phyloP scores from a whole-genome alignment of 2,113 vertebrate genomes.

The Parotia lawesii region DNA sequence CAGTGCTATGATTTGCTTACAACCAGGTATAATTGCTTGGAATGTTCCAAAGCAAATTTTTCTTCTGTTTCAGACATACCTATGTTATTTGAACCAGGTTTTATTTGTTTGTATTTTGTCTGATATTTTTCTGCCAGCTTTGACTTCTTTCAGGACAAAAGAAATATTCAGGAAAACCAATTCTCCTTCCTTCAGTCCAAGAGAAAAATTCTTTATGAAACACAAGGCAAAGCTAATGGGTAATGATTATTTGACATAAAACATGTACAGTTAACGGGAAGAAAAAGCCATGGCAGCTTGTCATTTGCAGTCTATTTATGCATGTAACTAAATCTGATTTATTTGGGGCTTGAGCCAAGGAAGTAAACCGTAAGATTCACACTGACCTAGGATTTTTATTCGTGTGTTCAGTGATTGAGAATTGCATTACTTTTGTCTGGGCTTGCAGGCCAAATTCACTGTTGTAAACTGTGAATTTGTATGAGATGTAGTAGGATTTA shows the following conservation, averaged over 20 bases:
- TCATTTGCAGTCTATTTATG: conserved; percentile 53
- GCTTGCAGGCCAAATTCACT: background rate
- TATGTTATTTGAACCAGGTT: conserved; percentile 24
- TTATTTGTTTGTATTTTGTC: conserved; percentile 35
- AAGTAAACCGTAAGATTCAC: conserved; percentile 36
- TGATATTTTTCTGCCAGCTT: background rate
- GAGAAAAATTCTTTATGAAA: background rate
- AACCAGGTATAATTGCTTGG: conserved; percentile 16
- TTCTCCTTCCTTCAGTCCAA: background rate
- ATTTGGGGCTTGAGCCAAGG: conserved; percentile 54
- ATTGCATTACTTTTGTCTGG: background rate
- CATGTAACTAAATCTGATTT: conserved; percentile 61
- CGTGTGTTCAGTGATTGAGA: background rate
- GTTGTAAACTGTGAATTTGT: background rate
- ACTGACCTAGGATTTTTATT: conserved; percentile 5
- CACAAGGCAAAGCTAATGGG: background rate
- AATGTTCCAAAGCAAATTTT: conserved; percentile 11
- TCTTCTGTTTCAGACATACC: background rate
- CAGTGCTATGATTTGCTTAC: background rate
- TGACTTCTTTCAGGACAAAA: background rate
- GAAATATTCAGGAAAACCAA: background rate
- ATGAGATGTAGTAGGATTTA: background rate
- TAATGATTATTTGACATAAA: conserved; percentile 14
- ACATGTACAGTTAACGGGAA: background rate
- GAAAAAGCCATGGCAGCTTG: conserved; percentile 49